Base-by-base conservation (phyloP, 2,888 invertebrate genomes). In the Junonia oenone region DNA sequence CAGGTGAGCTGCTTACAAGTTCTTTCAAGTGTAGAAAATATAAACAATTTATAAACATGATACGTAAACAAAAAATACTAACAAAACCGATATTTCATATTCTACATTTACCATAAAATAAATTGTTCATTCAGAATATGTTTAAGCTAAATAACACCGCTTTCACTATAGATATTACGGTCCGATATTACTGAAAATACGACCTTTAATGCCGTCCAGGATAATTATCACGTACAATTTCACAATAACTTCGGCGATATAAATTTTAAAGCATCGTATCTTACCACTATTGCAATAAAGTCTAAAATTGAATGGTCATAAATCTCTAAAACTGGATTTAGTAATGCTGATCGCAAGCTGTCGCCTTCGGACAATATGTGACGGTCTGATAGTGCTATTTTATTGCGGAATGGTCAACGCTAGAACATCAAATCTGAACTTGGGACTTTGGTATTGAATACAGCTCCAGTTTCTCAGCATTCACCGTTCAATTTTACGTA, bases 311-410 rank as follows among this genome's bases (percentile, higher is more conserved):
- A 43, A 43, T 8, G 1, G 26, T 22, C 0, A 13, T 50, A 40
- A 19, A 38, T 40, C n/a, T 29, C 46, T 53, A 38, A 46, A 38
- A 47, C 46, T 47, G 27, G 31, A 40, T 46, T 46, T 31, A 47
- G 29, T 53, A 40, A 45, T 50, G 37, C 40, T 46, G 46, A 56
- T 47, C 56, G 51, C 61, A 59, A 58, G 58, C 61, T 61, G 61
- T 52, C 61, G 56, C 51, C 29, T 11, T 31, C 17, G 26, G 53
- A 43, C 57, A 55, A 55, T 54, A 55, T 59, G 56, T 56, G 59
- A 47, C 54, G 19, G 51, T 48, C 9, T 6, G 43, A 56, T 57
- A 48, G 43, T 43, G 35, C 38, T 48, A 48, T 51, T 52, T 57
- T 54, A 57, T 57, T 56, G 46, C 48, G 17, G 35, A 27, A 37